These are phyloP conservation scores for Nephrotoma appendiculata DNA, from an alignment of 2,888 invertebrate species.

Conservation along the genomic window DNA sequence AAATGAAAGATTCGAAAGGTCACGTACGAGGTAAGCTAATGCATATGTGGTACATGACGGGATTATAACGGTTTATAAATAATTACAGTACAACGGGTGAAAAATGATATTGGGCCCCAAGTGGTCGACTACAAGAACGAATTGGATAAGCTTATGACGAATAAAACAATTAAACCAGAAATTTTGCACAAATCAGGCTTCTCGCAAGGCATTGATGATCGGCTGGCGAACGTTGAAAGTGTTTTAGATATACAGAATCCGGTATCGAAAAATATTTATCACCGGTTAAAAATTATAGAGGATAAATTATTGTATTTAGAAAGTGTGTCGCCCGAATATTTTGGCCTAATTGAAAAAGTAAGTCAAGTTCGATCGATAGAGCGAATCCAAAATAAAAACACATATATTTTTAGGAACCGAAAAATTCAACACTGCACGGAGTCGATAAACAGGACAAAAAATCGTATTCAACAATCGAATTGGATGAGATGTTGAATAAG, in stretches of 20 bases:
- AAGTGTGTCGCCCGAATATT: slow-evolving; percentile 68
- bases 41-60: not conserved
- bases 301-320: slow-evolving; percentile 57
- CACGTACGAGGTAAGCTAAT: slow-evolving; percentile 54
- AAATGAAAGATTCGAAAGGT: slow-evolving; percentile 58
- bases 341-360: slow-evolving; percentile 44
- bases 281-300: slow-evolving; percentile 56
- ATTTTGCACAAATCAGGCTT: slow-evolving; percentile 12
- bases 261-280: slow-evolving; percentile 47
- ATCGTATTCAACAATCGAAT: not conserved
- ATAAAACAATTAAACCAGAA: slow-evolving; percentile 10
- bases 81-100: slow-evolving; percentile 47
- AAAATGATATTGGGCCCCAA: slow-evolving; percentile 54
- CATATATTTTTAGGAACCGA: not conserved
- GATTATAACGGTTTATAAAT: not conserved
- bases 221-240: slow-evolving; percentile 47
- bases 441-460: not conserved
- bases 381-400: not conserved
- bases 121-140: slow-evolving; percentile 34
- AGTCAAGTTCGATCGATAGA: not conserved
- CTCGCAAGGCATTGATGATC: slow-evolving; percentile 43
- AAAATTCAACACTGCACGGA: not conserved
- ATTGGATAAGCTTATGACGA: slow-evolving; percentile 34
- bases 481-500: not conserved
- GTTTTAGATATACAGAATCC: slow-evolving; percentile 41